A percentile compares a stretch with the other conserved stretches of the same genome.
Conservation (phyloP, 2,113 vertebrate genomes). For the Otus sunia region DNA sequence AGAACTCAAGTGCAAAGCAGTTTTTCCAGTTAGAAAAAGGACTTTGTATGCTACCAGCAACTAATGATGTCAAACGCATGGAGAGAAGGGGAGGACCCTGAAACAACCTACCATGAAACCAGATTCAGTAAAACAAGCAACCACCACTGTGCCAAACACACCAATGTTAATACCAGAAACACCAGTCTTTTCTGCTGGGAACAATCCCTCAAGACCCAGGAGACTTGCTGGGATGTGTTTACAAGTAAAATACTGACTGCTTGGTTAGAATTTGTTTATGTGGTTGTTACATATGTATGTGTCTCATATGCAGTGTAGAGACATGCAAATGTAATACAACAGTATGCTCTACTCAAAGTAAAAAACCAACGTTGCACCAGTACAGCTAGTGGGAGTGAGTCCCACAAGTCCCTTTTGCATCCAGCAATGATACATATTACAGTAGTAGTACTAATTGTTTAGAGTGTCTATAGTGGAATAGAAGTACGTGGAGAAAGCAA, state of each 20-base stretch:
- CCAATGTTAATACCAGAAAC: background rate
- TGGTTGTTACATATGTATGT: background rate
- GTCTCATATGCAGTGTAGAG: background rate
- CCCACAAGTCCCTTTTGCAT: background rate
- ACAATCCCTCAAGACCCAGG: background rate
- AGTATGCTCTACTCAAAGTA: background rate
- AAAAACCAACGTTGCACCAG: background rate
- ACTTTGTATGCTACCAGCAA: background rate
- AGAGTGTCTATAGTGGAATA: background rate
- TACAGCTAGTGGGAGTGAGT: background rate
- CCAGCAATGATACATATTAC: background rate
- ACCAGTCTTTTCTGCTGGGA: background rate
- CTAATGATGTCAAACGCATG: background rate
- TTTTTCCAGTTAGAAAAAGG: constrained; percentile 36
- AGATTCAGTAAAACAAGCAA: background rate
- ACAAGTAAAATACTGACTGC: background rate
- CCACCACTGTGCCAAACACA: background rate
- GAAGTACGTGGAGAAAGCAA: background rate
- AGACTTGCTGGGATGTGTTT: background rate
- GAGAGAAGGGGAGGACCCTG: background rate
- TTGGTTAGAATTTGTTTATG: background rate
- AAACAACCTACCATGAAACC: background rate
- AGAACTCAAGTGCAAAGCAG: constrained; percentile 13
- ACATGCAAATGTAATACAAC: background rate
- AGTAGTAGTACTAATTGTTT: background rate